Base-by-base conservation (phyloP, 1,140 invertebrate genomes). In the Trichoplusia ni region DNA sequence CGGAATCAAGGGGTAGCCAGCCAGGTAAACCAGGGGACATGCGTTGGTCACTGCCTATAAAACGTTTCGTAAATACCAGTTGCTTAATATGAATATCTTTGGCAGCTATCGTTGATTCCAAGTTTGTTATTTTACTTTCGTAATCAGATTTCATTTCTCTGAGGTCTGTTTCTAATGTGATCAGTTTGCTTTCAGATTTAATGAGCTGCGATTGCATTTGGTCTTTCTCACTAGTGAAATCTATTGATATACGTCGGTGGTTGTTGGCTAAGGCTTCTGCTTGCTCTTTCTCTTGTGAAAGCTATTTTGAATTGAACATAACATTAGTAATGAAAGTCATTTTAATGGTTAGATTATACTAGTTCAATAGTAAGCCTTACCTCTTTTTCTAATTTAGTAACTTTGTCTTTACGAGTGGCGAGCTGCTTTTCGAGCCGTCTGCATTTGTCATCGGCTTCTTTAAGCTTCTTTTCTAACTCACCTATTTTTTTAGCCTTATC, bases 381-480 rank as follows among this genome's bases (percentile, higher is more conserved):
- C 86, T 93, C 92, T 89, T 92, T 92, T 81, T 94, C 92, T 69
- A 94, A 82, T 80, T 93, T 92, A 23, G 91, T 75, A 21, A 93
- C 91, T 73, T 92, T 91, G 60, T 93, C 92, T 82, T 93, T 94
- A 53, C 92, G 91, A 8, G 89, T 79, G 19, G 81, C 79, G 31
- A 92, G 81, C 38, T 91, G 78, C 77, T 92, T 92, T 71, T 95
- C 93, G 38, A 84, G 90, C 65, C 92, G 91, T 70, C 92, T 94
- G 38, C 90, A 90, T 82, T 93, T 93, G 27, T 94, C 93, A 77
- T 94, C 93, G 6, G 84, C 65, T 60, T 93, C 93, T 77, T 92
- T 93, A 9, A 93, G 29, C 86, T 92, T 92, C 68, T 92, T 92
- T 81, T 93, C 92, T 64, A 92, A 75, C 27, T 93, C 92, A 38